Conservation (phyloP, 2,888 invertebrate genomes). For the Uloborus plumipes region DNA sequence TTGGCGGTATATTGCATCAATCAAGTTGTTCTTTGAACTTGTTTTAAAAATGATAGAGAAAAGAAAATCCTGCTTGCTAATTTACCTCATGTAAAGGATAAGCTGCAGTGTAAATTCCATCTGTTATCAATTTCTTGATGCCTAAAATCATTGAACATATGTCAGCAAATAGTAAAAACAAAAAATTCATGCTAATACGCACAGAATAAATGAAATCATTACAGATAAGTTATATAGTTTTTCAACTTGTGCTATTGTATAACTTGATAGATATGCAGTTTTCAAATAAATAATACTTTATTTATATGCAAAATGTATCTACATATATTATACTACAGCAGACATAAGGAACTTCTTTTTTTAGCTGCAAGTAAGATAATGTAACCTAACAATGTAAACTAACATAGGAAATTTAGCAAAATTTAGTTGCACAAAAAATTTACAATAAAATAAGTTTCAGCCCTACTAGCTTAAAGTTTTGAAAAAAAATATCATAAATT, state of each 20-base stretch:
- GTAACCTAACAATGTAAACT: background rate
- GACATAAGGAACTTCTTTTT: background rate
- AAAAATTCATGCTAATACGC: background rate
- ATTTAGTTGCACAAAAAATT: too few species aligned
- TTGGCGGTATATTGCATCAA: too few species aligned
- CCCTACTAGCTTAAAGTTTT: too few species aligned
- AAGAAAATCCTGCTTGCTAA: background rate
- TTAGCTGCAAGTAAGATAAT: background rate
- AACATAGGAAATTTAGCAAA: too few species aligned
- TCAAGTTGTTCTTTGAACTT: background rate
- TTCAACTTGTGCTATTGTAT: background rate
- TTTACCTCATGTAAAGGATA: slow-evolving; percentile 90
- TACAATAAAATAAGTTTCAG: too few species aligned
- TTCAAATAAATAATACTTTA: background rate
- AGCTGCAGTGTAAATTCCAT: slow-evolving; percentile 82
- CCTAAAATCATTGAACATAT: slow-evolving; percentile 86
- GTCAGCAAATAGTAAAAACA: background rate
- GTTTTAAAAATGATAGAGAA: background rate
- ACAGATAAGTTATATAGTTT: background rate
- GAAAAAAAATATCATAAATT: too few species aligned
- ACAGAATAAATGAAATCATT: slow-evolving; percentile 69
- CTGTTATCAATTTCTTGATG: slow-evolving; percentile 81
- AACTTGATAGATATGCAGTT: background rate
- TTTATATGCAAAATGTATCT: background rate
- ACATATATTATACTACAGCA: background rate